Percentiles rank a stretch among this genome's conserved stretches.
phyloP scores from a whole-genome alignment of 2,113 vertebrate genomes.

The Elaphurus davidianus region DNA sequence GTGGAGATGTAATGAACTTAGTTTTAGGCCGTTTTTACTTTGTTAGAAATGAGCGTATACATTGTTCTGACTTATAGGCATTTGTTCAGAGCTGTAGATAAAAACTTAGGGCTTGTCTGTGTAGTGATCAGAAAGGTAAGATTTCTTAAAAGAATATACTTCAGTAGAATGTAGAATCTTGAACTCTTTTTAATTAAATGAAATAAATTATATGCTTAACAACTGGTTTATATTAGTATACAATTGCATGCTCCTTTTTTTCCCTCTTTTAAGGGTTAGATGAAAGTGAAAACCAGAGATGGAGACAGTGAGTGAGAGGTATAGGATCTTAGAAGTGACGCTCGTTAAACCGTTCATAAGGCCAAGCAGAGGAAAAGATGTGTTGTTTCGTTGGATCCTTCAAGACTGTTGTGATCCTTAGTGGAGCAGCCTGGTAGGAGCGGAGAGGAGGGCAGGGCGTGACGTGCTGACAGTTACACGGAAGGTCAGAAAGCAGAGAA shows the following conservation, averaged over 20 bases:
- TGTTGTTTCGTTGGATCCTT: neutral
- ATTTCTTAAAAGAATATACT: neutral
- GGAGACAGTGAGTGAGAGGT: neutral
- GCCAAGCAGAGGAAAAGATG: neutral
- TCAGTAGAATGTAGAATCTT: neutral
- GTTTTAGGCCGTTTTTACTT: neutral
- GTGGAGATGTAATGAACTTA: neutral
- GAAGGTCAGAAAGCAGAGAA: neutral
- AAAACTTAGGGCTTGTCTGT: neutral
- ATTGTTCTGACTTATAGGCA: neutral
- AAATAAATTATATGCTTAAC: neutral
- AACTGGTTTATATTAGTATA: neutral
- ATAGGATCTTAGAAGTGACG: neutral
- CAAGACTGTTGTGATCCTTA: neutral
- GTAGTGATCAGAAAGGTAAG: neutral
- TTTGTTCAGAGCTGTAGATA: neutral
- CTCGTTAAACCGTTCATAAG: neutral
- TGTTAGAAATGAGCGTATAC: neutral
- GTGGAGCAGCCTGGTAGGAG: neutral
- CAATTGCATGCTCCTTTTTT: neutral
- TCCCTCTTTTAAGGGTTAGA: neutral
- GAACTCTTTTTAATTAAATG: neutral
- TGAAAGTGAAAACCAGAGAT: neutral
- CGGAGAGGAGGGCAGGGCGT: neutral
- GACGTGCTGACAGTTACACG: neutral